These are phyloP conservation scores for Ceratina calcarata DNA, from an alignment of 1,140 invertebrate species.

Conservation along the genomic window DNA sequence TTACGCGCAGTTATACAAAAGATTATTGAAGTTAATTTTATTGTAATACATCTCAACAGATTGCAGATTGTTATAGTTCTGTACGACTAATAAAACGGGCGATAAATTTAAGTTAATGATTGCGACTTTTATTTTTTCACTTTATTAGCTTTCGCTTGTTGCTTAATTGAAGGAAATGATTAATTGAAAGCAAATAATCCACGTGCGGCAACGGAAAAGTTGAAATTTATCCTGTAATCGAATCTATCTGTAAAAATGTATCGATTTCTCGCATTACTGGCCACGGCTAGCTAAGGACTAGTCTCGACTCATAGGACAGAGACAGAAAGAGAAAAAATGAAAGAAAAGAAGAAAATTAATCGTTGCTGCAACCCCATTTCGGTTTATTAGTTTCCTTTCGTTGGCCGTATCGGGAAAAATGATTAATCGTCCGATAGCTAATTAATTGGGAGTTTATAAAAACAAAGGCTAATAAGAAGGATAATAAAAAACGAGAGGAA, in stretches of 20 bases:
- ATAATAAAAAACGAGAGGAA: too few relatives aligned
- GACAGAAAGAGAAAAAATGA: not conserved
- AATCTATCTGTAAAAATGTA: conserved; percentile 18
- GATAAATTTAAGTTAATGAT: conserved; percentile 34
- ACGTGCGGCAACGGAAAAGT: not conserved
- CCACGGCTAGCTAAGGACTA: not conserved
- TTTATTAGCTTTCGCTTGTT: conserved; percentile 24
- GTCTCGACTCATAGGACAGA: not conserved
- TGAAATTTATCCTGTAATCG: conserved; percentile 20
- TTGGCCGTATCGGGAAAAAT: not conserved
- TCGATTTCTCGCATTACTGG: conserved; percentile 40
- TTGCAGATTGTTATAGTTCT: not conserved
- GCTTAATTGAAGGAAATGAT: conserved; percentile 33
- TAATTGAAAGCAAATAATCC: conserved; percentile 16
- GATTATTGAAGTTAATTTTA: too few relatives aligned
- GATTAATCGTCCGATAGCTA: conserved; percentile 30
- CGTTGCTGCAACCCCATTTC: conserved; percentile 21
- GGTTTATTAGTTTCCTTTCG: conserved; percentile 40
- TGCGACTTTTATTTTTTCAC: conserved; percentile 12
- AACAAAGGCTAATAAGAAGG: too few relatives aligned
- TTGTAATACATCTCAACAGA: too few relatives aligned
- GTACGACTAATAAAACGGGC: not conserved
- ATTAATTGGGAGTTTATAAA: conserved; percentile 27
- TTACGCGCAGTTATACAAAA: too few relatives aligned
- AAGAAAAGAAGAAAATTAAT: conserved; percentile 34